A percentile compares a stretch with the other conserved stretches of the same genome.
phyloP scores from a whole-genome alignment of 2,113 vertebrate species.

The Acanthisitta chloris region DNA sequence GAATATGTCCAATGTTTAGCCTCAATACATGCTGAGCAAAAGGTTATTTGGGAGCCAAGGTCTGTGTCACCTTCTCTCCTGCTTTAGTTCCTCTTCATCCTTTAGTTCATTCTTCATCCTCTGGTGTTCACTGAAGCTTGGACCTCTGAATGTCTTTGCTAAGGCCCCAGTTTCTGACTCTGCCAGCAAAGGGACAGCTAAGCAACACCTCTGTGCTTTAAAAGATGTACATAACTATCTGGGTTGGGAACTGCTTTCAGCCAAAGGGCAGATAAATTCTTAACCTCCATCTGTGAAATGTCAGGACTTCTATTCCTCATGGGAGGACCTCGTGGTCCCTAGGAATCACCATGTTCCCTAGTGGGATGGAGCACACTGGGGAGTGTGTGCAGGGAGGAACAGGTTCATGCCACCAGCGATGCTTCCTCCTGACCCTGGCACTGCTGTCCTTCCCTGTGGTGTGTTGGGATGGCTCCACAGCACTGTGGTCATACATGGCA shows the following conservation, averaged over 20 bases:
- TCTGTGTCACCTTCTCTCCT: not conserved
- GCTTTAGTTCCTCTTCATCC: not conserved
- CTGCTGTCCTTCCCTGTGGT: not conserved
- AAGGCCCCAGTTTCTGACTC: not conserved
- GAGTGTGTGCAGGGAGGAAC: not conserved
- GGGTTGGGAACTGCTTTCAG: not conserved
- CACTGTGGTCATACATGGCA: not conserved
- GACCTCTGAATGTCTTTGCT: not conserved
- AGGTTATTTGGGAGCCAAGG: not conserved
- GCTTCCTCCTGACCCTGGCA: not conserved
- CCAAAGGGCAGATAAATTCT: not conserved
- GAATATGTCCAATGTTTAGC: too few species aligned
- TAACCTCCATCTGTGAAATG: not conserved
- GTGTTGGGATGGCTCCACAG: not conserved
- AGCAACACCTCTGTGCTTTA: not conserved
- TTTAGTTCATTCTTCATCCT: not conserved
- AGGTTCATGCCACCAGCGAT: fast-evolving
- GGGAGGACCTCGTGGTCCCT: not conserved
- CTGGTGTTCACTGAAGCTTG: not conserved
- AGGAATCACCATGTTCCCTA: not conserved
- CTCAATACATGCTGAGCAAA: fast-evolving
- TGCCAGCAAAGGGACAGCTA: not conserved
- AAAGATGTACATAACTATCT: fast-evolving
- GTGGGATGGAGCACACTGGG: not conserved
- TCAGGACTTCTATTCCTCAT: not conserved